phyloP scores from a whole-genome alignment of 2,113 vertebrate genomes.

The Myxocyprinus asiaticus region DNA sequence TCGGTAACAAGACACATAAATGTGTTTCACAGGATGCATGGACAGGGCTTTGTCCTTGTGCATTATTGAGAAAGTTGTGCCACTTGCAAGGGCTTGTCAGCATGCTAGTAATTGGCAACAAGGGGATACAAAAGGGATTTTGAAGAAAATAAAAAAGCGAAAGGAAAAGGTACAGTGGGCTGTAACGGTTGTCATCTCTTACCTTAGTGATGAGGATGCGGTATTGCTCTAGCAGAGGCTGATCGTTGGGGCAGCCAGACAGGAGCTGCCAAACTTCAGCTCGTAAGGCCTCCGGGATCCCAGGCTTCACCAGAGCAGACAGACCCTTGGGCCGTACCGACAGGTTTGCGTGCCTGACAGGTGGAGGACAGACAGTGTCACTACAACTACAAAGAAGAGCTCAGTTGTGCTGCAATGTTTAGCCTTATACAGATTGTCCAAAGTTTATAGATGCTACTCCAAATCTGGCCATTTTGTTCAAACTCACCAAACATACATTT shows the following conservation, averaged over 20 bases:
- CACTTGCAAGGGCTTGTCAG: no score
- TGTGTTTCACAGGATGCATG: no score
- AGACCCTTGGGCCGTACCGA: conserved; percentile 86
- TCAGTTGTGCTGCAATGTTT: not conserved
- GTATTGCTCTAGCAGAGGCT: conserved; percentile 89
- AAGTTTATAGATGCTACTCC: no score
- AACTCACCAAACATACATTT: no score
- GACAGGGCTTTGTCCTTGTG: no score
- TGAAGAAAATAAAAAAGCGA: no score
- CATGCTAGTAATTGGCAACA: no score
- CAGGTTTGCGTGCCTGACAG: conserved; percentile 90
- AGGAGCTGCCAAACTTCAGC: conserved; percentile 97
- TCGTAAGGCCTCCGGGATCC: conserved; percentile 91
- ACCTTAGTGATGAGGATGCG: conserved; percentile 97
- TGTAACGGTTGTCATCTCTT: conserved; percentile 37
- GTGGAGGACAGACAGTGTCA: conserved; percentile 40
- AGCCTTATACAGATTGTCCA: not conserved
- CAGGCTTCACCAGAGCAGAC: conserved; percentile 84
- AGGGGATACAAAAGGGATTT: no score
- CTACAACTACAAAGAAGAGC: not conserved
- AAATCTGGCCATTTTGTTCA: no score
- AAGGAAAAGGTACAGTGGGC: no score
- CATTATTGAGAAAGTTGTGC: no score
- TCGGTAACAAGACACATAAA: no score
- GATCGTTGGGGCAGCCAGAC: conserved; percentile 92